These are phyloP conservation scores for Xiphias gladius DNA, from an alignment of 2,113 vertebrate genomes.

Conservation along the genomic window DNA sequence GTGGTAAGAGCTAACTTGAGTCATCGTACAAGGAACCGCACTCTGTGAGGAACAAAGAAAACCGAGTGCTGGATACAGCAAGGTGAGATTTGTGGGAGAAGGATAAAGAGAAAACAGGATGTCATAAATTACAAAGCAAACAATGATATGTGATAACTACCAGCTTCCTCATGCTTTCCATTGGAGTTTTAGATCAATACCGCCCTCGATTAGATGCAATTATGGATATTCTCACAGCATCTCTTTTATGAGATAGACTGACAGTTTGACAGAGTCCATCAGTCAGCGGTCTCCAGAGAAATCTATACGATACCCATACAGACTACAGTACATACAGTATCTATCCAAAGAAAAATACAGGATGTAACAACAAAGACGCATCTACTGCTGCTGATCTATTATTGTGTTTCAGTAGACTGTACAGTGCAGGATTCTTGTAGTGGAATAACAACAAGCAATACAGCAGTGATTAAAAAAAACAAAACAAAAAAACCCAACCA, in stretches of 20 bases:
- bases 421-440: slow-evolving; percentile 34
- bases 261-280: slow-evolving; percentile 78
- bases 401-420: slow-evolving; percentile 39
- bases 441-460: slow-evolving; percentile 29
- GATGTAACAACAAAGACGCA: slow-evolving; percentile 22
- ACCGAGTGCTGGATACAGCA: slow-evolving; percentile 31
- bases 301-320: slow-evolving; percentile 56
- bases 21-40: slow-evolving; percentile 15
- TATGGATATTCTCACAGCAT: slow-evolving; percentile 73
- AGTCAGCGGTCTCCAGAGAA: slow-evolving; percentile 71
- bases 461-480: slow-evolving; percentile 19
- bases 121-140: slow-evolving; percentile 68
- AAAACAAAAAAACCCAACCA: slow-evolving; percentile 23
- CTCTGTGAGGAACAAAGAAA: slow-evolving; percentile 23
- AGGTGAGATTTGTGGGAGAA: slow-evolving; percentile 56
- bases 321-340: neutral
- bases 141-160: slow-evolving; percentile 63
- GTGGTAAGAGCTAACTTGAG: slow-evolving; percentile 1
- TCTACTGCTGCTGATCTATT: slow-evolving; percentile 39
- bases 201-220: slow-evolving; percentile 69
- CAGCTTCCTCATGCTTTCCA: slow-evolving; percentile 48
- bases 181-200: slow-evolving; percentile 77
- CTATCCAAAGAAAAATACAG: slow-evolving; percentile 38
- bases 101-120: slow-evolving; percentile 44
- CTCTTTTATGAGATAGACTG: slow-evolving; percentile 71